A percentile compares a stretch with the other conserved stretches of the same genome.
phyloP scores from a whole-genome alignment of 2,888 invertebrate genomes.

The Dolomedes plantarius region DNA sequence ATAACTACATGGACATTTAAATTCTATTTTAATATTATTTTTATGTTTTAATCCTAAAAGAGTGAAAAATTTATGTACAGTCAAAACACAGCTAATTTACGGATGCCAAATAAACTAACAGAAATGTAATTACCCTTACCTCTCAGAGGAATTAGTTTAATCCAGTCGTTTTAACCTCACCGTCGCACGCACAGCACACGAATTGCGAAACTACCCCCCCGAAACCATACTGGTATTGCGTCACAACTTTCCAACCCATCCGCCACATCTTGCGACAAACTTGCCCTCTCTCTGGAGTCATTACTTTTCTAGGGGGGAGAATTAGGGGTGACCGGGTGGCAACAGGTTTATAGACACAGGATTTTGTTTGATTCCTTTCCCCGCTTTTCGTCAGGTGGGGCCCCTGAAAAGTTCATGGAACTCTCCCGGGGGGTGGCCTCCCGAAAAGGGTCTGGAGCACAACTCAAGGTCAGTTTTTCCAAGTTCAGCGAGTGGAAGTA shows the following conservation, averaged over 20 bases:
- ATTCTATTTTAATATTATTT: too few species aligned
- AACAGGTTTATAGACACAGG: slow-evolving; percentile 64
- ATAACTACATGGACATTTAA: too few species aligned
- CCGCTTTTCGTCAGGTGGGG: slow-evolving; percentile 49
- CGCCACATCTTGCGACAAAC: slow-evolving; percentile 30
- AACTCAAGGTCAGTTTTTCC: slow-evolving; percentile 51
- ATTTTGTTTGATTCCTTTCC: slow-evolving; percentile 18
- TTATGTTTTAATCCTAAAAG: too few species aligned
- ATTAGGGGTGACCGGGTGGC: slow-evolving; percentile 48
- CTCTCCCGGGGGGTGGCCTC: slow-evolving; percentile 5
- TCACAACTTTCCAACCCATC: neutral
- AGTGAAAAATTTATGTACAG: too few species aligned
- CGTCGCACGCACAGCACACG: too few species aligned
- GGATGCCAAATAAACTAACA: too few species aligned
- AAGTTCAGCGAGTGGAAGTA: slow-evolving; percentile 1
- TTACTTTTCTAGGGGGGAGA: slow-evolving; percentile 41
- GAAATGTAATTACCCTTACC: too few species aligned
- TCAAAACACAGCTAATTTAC: too few species aligned
- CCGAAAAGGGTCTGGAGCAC: slow-evolving; percentile 16
- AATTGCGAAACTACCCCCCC: too few species aligned
- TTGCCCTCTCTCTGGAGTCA: slow-evolving; percentile 29
- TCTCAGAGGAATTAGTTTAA: too few species aligned
- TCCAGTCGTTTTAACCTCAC: too few species aligned
- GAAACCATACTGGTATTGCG: too few species aligned
- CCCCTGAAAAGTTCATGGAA: slow-evolving; percentile 28